These are phyloP conservation scores for Nemotelus pantherinus DNA, from an alignment of 2,888 invertebrate species.

Conservation along the genomic window DNA sequence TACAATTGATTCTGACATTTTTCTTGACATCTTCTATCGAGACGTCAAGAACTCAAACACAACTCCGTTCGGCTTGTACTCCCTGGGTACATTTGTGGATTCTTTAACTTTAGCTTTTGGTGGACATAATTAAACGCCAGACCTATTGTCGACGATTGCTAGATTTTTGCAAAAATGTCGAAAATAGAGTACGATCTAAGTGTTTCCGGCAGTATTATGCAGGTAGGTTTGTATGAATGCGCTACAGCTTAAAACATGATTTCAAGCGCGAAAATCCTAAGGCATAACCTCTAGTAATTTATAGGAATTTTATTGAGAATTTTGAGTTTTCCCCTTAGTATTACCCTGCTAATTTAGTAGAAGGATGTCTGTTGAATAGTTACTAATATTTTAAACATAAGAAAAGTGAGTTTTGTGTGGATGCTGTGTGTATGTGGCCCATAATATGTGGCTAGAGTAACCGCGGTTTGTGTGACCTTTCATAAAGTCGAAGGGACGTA, in stretches of 20 bases:
- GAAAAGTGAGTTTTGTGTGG: no score
- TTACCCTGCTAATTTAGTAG: no score
- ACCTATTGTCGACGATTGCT: constrained; percentile 10
- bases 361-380: no score
- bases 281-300: constrained; percentile 24
- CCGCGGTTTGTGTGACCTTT: no score
- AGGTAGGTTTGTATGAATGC: constrained; percentile 70
- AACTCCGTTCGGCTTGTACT: neutral
- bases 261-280: constrained; percentile 37
- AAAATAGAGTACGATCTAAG: constrained; percentile 80
- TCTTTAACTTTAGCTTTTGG: constrained; percentile 13
- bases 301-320: neutral
- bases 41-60: constrained; percentile 38
- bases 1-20: constrained; percentile 12
- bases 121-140: neutral
- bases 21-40: neutral
- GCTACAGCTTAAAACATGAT: constrained; percentile 3
- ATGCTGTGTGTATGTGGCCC: no score
- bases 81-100: neutral
- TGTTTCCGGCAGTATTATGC: constrained; percentile 85
- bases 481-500: no score
- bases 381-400: no score
- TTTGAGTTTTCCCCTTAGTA: neutral
- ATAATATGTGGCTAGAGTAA: no score
- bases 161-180: constrained; percentile 65